Conservation (phyloP, 2,113 vertebrate genomes). For the Lipotes vexillifer region DNA sequence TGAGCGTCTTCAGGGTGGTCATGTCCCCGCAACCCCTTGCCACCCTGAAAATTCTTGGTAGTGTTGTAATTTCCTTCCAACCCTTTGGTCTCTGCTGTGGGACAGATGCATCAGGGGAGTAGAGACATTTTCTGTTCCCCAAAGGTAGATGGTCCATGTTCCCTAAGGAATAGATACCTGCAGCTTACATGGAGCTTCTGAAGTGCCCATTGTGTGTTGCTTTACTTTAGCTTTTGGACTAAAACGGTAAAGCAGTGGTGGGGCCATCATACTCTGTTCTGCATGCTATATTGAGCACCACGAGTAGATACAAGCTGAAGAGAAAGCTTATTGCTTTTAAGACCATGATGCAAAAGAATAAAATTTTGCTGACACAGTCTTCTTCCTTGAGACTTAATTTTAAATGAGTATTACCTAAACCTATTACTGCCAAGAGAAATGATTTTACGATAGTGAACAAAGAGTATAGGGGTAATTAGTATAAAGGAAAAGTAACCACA, state of each 20-base stretch:
- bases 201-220: neutral
- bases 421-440: neutral
- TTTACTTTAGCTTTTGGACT: neutral
- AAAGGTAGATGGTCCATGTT: neutral
- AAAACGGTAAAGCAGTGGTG: neutral
- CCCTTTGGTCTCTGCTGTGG: neutral
- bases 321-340: neutral
- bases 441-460: neutral
- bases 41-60: neutral
- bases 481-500: neutral
- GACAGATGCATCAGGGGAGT: neutral
- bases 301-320: neutral
- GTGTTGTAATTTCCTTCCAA: neutral
- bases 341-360: neutral
- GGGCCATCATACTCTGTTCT: neutral
- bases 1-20: neutral
- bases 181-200: neutral
- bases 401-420: neutral
- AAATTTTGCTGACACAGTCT: neutral
- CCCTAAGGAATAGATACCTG: neutral
- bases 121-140: neutral
- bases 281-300: neutral
- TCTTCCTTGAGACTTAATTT: neutral
- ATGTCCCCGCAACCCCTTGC: accelerated
- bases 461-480: neutral